Base-by-base conservation (phyloP, 2,113 vertebrate genomes). In the Australoheros scitulus region DNA sequence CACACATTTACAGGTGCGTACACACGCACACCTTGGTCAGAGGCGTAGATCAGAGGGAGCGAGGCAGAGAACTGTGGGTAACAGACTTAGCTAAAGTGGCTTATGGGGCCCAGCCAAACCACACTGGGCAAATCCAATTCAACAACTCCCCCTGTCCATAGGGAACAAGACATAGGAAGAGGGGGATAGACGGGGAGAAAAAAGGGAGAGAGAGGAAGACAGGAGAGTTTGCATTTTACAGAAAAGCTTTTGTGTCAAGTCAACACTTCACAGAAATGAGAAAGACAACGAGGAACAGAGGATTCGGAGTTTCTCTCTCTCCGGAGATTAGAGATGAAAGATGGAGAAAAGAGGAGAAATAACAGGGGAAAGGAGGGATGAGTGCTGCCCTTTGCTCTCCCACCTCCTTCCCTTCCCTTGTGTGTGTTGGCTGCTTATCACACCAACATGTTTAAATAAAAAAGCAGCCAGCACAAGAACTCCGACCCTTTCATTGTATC, bases 51-150 rank as follows among this genome's bases (percentile, higher is more conserved):
- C 90, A 88, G 84, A 85, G 76, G 59, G 10, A 13, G 10, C 26
- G 41, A 36, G 41, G 26, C 76, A 80, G 79, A 83, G 91, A 89
- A 91, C 90, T 88, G 86, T 90, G 92, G 92, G 90, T 92, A 91
- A 92, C 92, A 91, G 91, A 94, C 88, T 94, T 92, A 94, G 92
- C 94, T 92, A 92, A 94, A 92, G 92, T 94, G 91, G 93, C 94
- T 94, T 95, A 93, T 76, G 87, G 89, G 93, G 90, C 92, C 85
- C 56, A 61, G 80, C 83, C 88, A 89, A 88, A 90, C 82, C 89
- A 77, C 91, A 79, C 80, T 84, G 80, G 84, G 85, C 87, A 93
- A 95, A 95, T 94, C 94, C 94, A 91, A 95, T 95, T 93, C 91
- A 89, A 92, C 89, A 86, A 86, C 80, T 87, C 61, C 56, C 32